These are phyloP conservation scores for Campoletis sonorensis DNA, from an alignment of 1,140 invertebrate genomes.

Conservation along the genomic window DNA sequence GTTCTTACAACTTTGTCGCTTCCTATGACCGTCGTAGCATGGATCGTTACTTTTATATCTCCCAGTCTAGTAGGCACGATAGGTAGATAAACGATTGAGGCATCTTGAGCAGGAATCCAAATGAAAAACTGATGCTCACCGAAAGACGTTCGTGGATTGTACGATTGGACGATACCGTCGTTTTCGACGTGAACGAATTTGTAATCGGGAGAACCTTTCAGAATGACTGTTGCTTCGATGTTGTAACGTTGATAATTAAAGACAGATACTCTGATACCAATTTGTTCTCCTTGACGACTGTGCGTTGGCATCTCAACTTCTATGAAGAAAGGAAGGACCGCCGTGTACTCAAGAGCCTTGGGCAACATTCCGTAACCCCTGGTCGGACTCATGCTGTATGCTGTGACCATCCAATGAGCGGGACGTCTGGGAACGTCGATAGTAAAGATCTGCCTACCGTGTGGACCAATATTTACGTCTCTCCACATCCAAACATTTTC, in stretches of 20 bases:
- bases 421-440: conserved; percentile 90
- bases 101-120: conserved; percentile 89
- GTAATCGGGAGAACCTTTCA: conserved; percentile 91
- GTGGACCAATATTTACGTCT: conserved; percentile 95
- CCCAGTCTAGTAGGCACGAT: conserved; percentile 91
- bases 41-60: conserved; percentile 87
- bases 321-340: conserved; percentile 94
- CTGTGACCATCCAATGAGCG: conserved; percentile 94
- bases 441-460: conserved; percentile 91
- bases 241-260: conserved; percentile 94
- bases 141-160: conserved; percentile 90
- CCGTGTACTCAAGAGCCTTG: conserved; percentile 87
- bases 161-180: conserved; percentile 89
- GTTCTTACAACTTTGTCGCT: conserved; percentile 85
- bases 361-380: conserved; percentile 91
- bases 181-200: conserved; percentile 97
- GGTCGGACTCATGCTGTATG: conserved; percentile 91
- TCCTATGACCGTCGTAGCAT: conserved; percentile 91
- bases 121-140: conserved; percentile 97
- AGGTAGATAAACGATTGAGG: conserved; percentile 90
- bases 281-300: conserved; percentile 93
- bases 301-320: conserved; percentile 93
- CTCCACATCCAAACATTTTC: conserved; percentile 97
- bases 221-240: conserved; percentile 90
- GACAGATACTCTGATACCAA: conserved; percentile 93